Percentiles rank a stretch among this genome's conserved stretches.
These are phyloP conservation scores for Chloroceryle aenea DNA, from an alignment of 2,113 vertebrate genomes.

Conservation along the genomic window DNA sequence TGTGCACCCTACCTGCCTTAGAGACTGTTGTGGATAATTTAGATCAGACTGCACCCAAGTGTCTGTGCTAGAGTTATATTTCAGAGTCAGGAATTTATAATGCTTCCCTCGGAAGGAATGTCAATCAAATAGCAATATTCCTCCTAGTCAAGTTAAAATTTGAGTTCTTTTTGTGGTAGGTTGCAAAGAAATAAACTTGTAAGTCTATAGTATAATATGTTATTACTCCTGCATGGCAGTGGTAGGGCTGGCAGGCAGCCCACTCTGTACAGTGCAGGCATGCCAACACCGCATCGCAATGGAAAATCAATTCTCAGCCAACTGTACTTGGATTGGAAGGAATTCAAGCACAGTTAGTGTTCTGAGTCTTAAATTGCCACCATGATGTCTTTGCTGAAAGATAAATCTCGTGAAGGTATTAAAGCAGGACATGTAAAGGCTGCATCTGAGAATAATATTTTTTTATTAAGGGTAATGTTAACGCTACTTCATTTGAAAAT, in stretches of 20 bases:
- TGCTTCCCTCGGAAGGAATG: background rate
- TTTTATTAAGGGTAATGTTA: background rate
- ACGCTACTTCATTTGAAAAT: constrained; percentile 1
- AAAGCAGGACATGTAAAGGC: background rate
- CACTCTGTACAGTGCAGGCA: background rate
- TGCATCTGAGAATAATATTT: background rate
- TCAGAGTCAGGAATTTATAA: background rate
- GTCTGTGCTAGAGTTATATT: background rate
- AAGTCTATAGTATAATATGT: background rate
- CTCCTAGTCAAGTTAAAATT: background rate
- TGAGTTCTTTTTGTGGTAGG: background rate
- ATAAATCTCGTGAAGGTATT: background rate
- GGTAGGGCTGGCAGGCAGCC: constrained; percentile 57
- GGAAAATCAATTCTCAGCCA: constrained; percentile 53
- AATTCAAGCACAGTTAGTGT: constrained; percentile 6
- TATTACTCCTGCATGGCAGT: constrained; percentile 7
- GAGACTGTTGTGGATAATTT: background rate
- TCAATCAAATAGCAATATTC: background rate
- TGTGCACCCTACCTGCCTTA: background rate
- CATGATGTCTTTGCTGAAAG: background rate
- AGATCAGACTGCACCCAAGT: background rate
- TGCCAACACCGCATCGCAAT: constrained; percentile 39
- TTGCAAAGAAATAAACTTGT: constrained; percentile 23
- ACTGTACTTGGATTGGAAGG: constrained; percentile 17
- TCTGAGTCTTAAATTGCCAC: constrained; percentile 13